These are phyloP conservation scores for Graphium colonna DNA, from an alignment of 2,888 invertebrate species.

Conservation along the genomic window DNA sequence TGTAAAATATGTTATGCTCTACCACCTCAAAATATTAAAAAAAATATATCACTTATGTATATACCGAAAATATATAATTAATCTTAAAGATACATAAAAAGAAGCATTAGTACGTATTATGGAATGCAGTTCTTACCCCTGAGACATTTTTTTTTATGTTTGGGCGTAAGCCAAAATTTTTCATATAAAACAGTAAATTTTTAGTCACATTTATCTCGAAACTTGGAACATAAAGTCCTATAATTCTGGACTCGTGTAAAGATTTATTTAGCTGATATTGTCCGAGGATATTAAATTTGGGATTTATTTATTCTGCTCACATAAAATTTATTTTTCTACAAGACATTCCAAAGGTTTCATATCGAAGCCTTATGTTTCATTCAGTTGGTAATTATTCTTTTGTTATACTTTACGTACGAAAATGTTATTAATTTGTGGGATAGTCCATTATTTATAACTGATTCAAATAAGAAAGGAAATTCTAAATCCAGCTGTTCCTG, in stretches of 20 bases:
- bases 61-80: no score
- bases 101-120: background rate
- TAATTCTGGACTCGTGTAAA: slow-evolving; percentile 1
- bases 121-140: background rate
- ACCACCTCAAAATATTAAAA: no score
- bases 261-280: slow-evolving; percentile 12
- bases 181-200: slow-evolving; percentile 11
- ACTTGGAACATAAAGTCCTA: slow-evolving; percentile 3
- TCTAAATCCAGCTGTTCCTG: no score
- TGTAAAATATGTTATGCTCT: no score
- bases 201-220: slow-evolving; percentile 10
- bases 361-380: background rate
- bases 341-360: background rate
- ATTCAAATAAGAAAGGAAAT: no score
- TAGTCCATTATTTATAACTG: background rate
- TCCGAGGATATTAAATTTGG: slow-evolving; percentile 12
- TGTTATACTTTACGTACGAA: background rate
- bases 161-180: slow-evolving; percentile 7
- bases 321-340: background rate
- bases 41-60: no score
- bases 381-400: no score
- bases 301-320: slow-evolving; percentile 4
- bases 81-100: background rate
- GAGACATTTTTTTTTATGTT: background rate
- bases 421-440: background rate